phyloP scores from a whole-genome alignment of 2,797 vertebrate genomes.

The Acrossocheilus fasciatus region DNA sequence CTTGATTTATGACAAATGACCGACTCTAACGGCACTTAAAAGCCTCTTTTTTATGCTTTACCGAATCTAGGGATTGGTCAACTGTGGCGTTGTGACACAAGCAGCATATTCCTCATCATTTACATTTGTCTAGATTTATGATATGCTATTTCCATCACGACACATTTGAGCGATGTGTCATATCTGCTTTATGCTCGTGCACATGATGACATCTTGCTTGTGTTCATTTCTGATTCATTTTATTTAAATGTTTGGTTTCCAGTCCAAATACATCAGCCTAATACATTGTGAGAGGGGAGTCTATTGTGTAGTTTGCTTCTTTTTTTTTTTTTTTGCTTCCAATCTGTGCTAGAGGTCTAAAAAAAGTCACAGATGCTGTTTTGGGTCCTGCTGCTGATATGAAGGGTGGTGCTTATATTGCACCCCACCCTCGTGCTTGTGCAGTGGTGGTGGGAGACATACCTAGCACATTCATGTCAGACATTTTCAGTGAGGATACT shows the following conservation, averaged over 20 bases:
- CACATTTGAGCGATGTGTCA: constrained; percentile 3
- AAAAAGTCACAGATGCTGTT: constrained; percentile 16
- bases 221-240: constrained; percentile 16
- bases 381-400: neutral
- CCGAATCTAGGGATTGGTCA: neutral
- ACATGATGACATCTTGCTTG: constrained; percentile 22
- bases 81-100: neutral
- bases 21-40: neutral
- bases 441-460: neutral
- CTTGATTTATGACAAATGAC: constrained; percentile 12
- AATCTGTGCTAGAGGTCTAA: neutral
- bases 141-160: constrained; percentile 9
- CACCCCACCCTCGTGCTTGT: neutral
- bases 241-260: constrained; percentile 6
- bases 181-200: neutral
- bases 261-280: neutral
- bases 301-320: neutral
- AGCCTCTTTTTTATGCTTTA: constrained; percentile 1
- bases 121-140: constrained; percentile 25
- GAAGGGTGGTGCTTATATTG: neutral
- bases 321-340: neutral
- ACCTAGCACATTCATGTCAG: neutral
- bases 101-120: constrained; percentile 11
- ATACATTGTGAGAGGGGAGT: neutral
- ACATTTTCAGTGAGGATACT: constrained; percentile 16